phyloP scores from a whole-genome alignment of 2,888 invertebrate genomes.

The Conchocele bisecta region DNA sequence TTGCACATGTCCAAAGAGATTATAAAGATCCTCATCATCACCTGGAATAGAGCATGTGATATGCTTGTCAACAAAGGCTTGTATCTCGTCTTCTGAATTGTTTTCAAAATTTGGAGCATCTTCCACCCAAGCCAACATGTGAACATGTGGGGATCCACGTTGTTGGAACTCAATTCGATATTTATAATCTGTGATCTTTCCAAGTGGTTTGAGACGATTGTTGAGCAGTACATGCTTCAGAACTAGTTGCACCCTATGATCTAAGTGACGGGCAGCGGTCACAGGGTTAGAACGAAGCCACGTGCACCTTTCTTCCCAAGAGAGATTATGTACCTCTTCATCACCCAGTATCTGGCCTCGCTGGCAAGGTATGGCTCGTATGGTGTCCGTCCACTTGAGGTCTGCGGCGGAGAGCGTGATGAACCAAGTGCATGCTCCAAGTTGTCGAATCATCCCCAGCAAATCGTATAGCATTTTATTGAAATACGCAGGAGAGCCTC shows the following conservation, averaged over 20 bases:
- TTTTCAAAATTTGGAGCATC: slow-evolving; percentile 50
- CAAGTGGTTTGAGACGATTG: slow-evolving; percentile 48
- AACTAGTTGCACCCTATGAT: slow-evolving; percentile 52
- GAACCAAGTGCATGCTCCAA: slow-evolving; percentile 65
- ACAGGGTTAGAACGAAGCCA: slow-evolving; percentile 59
- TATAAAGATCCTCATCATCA: slow-evolving; percentile 24
- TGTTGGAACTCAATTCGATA: slow-evolving; percentile 63
- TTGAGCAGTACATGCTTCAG: slow-evolving; percentile 39
- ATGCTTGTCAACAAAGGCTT: slow-evolving; percentile 37
- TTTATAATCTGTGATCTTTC: slow-evolving; percentile 54
- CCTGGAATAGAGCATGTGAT: slow-evolving; percentile 44
- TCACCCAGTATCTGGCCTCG: slow-evolving; percentile 30
- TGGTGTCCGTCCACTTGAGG: slow-evolving; percentile 62
- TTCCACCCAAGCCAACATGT: slow-evolving; percentile 58
- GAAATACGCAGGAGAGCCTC: slow-evolving; percentile 60
- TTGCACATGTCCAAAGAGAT: slow-evolving; percentile 31
- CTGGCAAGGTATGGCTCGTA: slow-evolving; percentile 53
- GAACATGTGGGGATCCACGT: slow-evolving; percentile 63
- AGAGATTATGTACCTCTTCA: slow-evolving; percentile 30
- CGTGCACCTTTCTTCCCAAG: slow-evolving; percentile 49
- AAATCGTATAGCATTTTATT: slow-evolving; percentile 54
- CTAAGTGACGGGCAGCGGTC: slow-evolving; percentile 63
- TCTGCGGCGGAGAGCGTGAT: slow-evolving; percentile 66
- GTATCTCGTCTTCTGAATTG: slow-evolving; percentile 34
- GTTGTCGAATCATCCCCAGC: slow-evolving; percentile 66